Evolutionary conservation across 2,113 vertebrate species (phyloP).

Genomic region (Pogona vitticeps): DNA sequence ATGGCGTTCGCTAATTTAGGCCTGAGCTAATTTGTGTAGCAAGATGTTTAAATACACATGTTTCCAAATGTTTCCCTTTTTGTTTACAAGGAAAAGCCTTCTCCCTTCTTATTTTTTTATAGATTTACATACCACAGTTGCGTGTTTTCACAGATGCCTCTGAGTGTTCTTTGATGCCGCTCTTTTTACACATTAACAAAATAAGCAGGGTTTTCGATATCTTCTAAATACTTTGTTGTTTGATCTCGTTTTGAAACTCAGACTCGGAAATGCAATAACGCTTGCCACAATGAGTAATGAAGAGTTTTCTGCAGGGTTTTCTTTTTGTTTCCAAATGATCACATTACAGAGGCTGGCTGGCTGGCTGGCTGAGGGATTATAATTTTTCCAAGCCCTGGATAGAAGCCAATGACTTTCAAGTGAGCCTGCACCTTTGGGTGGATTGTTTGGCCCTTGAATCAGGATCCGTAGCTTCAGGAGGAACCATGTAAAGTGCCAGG

Average conservation of each 20-base stretch:
- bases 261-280: conserved; percentile 80
- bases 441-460: neutral
- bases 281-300: conserved; percentile 68
- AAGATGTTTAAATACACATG: conserved; percentile 71
- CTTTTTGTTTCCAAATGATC: conserved; percentile 65
- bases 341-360: conserved; percentile 23
- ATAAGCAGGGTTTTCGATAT: conserved; percentile 75
- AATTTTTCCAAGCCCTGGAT: no score
- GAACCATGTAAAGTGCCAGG: neutral
- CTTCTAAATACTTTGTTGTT: conserved; percentile 70
- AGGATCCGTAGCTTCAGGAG: neutral
- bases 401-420: no score
- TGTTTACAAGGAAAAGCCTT: conserved; percentile 75
- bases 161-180: conserved; percentile 75
- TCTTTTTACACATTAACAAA: conserved; percentile 78
- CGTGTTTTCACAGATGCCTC: conserved; percentile 71
- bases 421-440: no score
- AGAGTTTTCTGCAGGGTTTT: conserved; percentile 63
- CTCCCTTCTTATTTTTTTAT: conserved; percentile 80
- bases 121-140: conserved; percentile 28
- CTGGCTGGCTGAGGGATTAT: neutral
- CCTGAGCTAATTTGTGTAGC: conserved; percentile 59
- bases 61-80: conserved; percentile 77
- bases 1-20: conserved; percentile 9
- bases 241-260: conserved; percentile 64